phyloP scores from a whole-genome alignment of 2,113 vertebrate species.

The Chinchilla lanigera region DNA sequence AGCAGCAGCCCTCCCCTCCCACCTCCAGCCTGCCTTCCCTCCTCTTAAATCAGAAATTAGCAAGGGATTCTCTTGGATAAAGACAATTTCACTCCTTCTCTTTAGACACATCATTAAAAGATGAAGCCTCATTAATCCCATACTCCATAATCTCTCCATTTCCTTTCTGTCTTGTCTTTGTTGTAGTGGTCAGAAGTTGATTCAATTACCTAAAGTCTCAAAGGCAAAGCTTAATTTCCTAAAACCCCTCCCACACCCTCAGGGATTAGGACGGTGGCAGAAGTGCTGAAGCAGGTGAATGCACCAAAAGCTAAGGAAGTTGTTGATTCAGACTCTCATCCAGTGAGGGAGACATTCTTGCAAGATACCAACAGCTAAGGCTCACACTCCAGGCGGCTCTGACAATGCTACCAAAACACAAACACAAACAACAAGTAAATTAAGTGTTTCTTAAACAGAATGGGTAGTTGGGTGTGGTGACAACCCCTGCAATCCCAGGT shows the following conservation, averaged over 20 bases:
- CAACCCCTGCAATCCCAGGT: background rate
- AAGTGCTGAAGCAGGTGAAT: fast-evolving
- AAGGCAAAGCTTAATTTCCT: background rate
- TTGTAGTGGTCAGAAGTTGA: background rate
- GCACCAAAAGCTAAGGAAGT: background rate
- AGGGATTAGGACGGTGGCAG: background rate
- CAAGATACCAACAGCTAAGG: background rate
- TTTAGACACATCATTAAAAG: background rate
- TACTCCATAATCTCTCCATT: background rate
- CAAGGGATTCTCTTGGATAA: background rate
- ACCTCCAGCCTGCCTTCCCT: background rate
- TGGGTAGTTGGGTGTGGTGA: background rate
- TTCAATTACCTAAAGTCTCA: background rate
- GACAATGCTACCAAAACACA: background rate
- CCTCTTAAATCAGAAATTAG: background rate
- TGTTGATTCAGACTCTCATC: background rate
- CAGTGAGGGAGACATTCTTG: background rate
- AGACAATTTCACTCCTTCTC: background rate
- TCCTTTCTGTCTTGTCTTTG: background rate
- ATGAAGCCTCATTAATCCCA: background rate
- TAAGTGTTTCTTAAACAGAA: constrained; percentile 2
- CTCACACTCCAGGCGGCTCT: background rate
- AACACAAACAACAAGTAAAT: background rate
- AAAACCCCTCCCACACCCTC: background rate
- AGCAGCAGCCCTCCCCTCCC: background rate